phyloP scores from a whole-genome alignment of 2,888 invertebrate species.

The Matsumyia berberina region DNA sequence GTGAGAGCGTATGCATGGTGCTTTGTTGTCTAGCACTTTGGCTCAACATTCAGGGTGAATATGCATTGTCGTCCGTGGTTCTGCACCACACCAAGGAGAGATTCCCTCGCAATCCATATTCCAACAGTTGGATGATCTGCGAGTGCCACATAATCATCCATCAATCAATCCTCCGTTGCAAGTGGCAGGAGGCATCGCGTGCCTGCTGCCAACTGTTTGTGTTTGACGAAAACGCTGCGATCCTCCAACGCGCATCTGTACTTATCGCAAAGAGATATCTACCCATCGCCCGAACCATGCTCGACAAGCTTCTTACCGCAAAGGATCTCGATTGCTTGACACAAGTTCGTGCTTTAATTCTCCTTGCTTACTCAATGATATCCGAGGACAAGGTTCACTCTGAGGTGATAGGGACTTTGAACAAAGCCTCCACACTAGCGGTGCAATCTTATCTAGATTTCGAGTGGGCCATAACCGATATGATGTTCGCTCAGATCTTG shows the following conservation, averaged over 20 bases:
- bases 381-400: conserved; percentile 84
- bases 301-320: conserved; percentile 80
- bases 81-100: conserved; percentile 87
- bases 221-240: conserved; percentile 88
- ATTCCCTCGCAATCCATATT: conserved; percentile 87
- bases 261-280: conserved; percentile 84
- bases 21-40: conserved; percentile 87
- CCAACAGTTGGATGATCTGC: conserved; percentile 88
- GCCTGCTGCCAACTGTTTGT: conserved; percentile 89
- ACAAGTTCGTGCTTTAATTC: conserved; percentile 88
- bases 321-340: conserved; percentile 84
- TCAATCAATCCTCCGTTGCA: conserved; percentile 84
- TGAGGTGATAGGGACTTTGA: conserved; percentile 86
- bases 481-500: conserved; percentile 92
- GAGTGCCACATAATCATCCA: conserved; percentile 86
- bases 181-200: conserved; percentile 89
- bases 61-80: conserved; percentile 86
- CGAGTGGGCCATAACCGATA: conserved; percentile 89
- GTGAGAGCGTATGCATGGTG: conserved; percentile 89
- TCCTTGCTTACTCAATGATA: conserved; percentile 88
- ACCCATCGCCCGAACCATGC: conserved; percentile 81
- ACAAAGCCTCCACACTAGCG: conserved; percentile 90
- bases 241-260: conserved; percentile 85
- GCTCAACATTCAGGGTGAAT: conserved; percentile 85
- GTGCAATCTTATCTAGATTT: conserved; percentile 91